Evolutionary conservation across 30 jellyfish, hydroid and myxozoan genomes (phyloP).

Genomic region (Calvadosia cruxmelitensis): DNA sequence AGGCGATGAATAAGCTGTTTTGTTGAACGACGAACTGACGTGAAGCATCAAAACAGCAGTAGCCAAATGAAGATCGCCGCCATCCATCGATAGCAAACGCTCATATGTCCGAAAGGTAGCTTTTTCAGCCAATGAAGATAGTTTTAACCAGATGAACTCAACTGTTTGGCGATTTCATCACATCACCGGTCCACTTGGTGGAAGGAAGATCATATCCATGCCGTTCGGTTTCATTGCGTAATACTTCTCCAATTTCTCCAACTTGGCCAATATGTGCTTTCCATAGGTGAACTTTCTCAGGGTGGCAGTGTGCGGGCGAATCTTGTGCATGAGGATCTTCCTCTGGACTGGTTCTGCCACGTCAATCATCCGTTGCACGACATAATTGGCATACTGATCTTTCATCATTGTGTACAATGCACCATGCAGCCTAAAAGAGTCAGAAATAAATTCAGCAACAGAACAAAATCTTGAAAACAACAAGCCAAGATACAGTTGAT

Average conservation of each 20-base stretch:
- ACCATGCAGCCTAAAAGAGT: constrained; percentile 45
- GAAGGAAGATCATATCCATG: constrained; percentile 78
- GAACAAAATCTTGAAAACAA: too few relatives aligned
- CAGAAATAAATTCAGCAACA: neutral
- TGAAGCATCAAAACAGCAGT: too few relatives aligned
- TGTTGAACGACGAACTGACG: too few relatives aligned
- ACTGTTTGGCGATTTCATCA: too few relatives aligned
- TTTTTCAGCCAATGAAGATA: too few relatives aligned
- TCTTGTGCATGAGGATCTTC: constrained; percentile 62
- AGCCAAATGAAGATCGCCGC: too few relatives aligned
- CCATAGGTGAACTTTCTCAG: constrained; percentile 92
- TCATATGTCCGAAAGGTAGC: too few relatives aligned
- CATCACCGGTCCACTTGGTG: constrained; percentile 12
- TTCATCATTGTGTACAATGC: constrained; percentile 94
- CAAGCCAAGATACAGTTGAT: too few relatives aligned
- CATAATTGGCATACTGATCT: constrained; percentile 96
- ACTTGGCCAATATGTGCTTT: constrained; percentile 85
- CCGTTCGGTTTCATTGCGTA: constrained; percentile 73
- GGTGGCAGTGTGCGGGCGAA: constrained; percentile 89
- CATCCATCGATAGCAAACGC: too few relatives aligned
- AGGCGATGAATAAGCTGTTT: too few relatives aligned
- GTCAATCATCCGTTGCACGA: constrained; percentile 94
- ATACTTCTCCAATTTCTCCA: constrained; percentile 83
- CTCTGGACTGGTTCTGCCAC: constrained; percentile 85
- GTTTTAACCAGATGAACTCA: too few relatives aligned